Conservation (phyloP, 2,888 invertebrate species). For the Drosophila anomalipes region DNA sequence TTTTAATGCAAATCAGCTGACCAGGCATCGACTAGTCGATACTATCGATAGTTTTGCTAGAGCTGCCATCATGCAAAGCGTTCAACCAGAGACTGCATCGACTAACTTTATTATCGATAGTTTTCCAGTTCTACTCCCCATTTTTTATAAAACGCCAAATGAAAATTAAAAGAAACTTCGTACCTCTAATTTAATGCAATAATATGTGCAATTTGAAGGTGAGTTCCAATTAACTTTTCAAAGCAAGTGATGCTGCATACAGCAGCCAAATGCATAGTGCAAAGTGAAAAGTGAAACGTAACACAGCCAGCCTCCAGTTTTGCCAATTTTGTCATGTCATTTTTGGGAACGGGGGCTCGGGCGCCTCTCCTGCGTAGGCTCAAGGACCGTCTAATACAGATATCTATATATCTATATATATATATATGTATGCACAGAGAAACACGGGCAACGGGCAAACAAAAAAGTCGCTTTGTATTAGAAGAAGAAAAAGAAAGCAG, state of each 20-base stretch:
- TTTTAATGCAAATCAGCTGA: conserved; percentile 35
- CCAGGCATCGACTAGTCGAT: not conserved
- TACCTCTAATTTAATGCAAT: conserved; percentile 80
- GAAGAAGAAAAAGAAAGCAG: conserved; percentile 67
- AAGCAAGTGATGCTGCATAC: not conserved
- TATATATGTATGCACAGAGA: conserved; percentile 5
- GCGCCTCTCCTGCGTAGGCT: conserved; percentile 37
- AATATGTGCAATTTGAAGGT: conserved; percentile 85
- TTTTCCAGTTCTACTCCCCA: conserved; percentile 63
- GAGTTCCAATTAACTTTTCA: conserved; percentile 54
- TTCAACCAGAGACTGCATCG: conserved; percentile 24
- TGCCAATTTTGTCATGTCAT: conserved; percentile 49
- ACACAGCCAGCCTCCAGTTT: conserved; percentile 48
- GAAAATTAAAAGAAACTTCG: conserved; percentile 75
- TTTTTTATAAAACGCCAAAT: conserved; percentile 67
- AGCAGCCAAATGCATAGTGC: conserved; percentile 1
- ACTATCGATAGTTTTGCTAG: conserved; percentile 24
- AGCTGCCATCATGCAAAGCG: conserved; percentile 10
- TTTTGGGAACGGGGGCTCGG: conserved; percentile 28
- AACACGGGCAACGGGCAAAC: not conserved
- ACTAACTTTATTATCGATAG: conserved; percentile 43
- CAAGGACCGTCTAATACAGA: conserved; percentile 40
- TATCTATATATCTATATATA: not conserved
- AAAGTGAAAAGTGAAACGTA: conserved; percentile 74
- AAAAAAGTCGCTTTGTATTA: conserved; percentile 49